Base-by-base conservation (phyloP, 2,113 vertebrate genomes). In the Eleginops maclovinus region DNA sequence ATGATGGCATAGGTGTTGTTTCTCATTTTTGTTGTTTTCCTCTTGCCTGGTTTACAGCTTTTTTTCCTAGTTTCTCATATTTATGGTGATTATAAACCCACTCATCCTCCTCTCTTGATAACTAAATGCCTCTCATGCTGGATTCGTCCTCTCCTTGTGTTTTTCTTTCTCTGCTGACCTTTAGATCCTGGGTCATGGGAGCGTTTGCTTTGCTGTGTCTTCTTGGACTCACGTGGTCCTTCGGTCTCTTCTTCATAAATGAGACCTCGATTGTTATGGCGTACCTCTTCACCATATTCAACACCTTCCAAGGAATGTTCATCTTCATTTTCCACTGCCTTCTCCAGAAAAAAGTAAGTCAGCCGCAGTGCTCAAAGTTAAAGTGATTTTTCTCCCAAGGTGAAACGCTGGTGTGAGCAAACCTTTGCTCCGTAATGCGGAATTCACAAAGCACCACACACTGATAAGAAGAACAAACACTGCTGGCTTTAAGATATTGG, bases 291-390 rank as follows among this genome's bases (percentile, higher is more conserved):
- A 99, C 97, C 88, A 97, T 98, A 89, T 99, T 98, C 94, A 99
- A 99, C 93, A 95, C 97, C 88, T 98, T 99, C 92, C 98, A 99
- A 93, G 98, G 98, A 91, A 95, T 98, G 96, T 99, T 99, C 91
- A 98, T 99, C 95, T 98, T 99, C 93, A 97, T 98, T 94, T 99
- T 99, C 89, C 97, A 99, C 85, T 99, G 98, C 90, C 95, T 97
- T 47, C 97, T 99, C 76, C 98, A 98, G 93, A 99, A 98, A 93
- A 99, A 99, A 94, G 98, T 99, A 94, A 95, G 96, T 10, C 15
- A 0, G 47, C 21, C 2, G 0, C 70, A 44, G 19, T 0, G 11
- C 22, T 53, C 8, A 70, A 60, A 40, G 9, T 15, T 4, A 0
- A 8, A 2, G 26, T 3, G 19, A 56, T 46, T 36, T 21, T 24